Percentiles rank a stretch among this genome's conserved stretches.
Conservation (phyloP, 1,140 invertebrate genomes). For the Pectinophora gossypiella region DNA sequence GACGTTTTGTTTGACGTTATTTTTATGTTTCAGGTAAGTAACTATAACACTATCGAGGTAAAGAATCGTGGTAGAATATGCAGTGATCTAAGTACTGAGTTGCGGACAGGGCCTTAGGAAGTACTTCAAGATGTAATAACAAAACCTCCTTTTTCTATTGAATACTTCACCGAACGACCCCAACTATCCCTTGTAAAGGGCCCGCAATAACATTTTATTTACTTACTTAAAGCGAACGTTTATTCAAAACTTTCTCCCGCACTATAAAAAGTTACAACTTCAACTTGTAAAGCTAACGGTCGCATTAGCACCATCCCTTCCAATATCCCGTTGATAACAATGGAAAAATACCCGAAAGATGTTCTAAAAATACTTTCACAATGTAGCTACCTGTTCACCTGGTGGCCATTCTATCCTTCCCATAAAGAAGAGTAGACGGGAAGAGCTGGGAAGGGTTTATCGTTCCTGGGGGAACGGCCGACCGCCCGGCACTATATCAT, state of each 20-base stretch:
- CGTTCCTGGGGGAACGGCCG: slow-evolving; percentile 65
- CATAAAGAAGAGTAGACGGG: slow-evolving; percentile 73
- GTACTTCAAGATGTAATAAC: too few species aligned
- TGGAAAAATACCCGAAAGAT: slow-evolving; percentile 64
- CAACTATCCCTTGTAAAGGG: too few species aligned
- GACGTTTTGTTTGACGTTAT: too few species aligned
- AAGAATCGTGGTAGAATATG: too few species aligned
- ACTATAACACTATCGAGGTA: too few species aligned
- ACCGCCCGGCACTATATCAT: slow-evolving; percentile 70
- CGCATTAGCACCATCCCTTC: slow-evolving; percentile 51
- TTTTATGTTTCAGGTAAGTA: too few species aligned
- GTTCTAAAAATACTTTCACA: slow-evolving; percentile 73
- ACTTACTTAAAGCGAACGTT: too few species aligned
- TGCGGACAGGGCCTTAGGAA: too few species aligned
- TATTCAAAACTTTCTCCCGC: slow-evolving; percentile 14
- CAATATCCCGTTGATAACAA: slow-evolving; percentile 65
- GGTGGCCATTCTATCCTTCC: slow-evolving; percentile 66
- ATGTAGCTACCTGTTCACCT: slow-evolving; percentile 71
- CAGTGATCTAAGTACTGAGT: too few species aligned
- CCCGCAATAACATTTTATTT: too few species aligned
- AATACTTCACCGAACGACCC: too few species aligned
- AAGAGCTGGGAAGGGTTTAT: slow-evolving; percentile 70
- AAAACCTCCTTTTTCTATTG: too few species aligned
- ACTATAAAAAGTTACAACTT: slow-evolving; percentile 29
- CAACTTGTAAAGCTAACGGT: slow-evolving; percentile 34